phyloP scores from a whole-genome alignment of 2,797 vertebrate species.

The Bradypus variegatus region DNA sequence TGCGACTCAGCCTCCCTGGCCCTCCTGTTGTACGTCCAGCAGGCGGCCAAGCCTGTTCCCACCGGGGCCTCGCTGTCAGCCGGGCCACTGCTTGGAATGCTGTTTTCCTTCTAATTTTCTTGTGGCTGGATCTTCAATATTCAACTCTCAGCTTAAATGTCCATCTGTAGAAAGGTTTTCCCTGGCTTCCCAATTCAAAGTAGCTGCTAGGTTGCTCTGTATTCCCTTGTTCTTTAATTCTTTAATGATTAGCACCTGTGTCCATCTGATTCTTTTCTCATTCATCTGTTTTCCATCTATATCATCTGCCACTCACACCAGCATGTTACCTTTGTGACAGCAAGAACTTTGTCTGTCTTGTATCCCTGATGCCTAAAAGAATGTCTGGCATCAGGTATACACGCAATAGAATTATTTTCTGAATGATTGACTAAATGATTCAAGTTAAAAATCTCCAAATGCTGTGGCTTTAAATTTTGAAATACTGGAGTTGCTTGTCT shows the following conservation, averaged over 20 bases:
- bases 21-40: not conserved
- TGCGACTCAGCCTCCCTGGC: fast-evolving
- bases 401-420: not conserved
- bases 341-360: not conserved
- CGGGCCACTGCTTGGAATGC: not conserved
- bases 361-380: not conserved
- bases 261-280: not conserved
- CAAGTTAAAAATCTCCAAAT: not conserved
- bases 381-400: not conserved
- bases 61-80: not conserved
- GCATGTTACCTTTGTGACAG: not conserved
- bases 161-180: not conserved
- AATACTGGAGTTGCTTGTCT: not conserved
- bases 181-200: not conserved
- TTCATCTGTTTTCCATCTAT: not conserved
- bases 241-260: not conserved
- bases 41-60: not conserved
- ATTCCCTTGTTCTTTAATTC: not conserved
- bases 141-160: not conserved
- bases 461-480: not conserved
- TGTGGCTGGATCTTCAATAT: not conserved
- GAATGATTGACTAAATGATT: not conserved
- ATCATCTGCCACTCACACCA: not conserved
- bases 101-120: not conserved
- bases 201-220: not conserved